Conservation (phyloP, 2,888 invertebrate genomes). For the Trichogramma dendrolimi region DNA sequence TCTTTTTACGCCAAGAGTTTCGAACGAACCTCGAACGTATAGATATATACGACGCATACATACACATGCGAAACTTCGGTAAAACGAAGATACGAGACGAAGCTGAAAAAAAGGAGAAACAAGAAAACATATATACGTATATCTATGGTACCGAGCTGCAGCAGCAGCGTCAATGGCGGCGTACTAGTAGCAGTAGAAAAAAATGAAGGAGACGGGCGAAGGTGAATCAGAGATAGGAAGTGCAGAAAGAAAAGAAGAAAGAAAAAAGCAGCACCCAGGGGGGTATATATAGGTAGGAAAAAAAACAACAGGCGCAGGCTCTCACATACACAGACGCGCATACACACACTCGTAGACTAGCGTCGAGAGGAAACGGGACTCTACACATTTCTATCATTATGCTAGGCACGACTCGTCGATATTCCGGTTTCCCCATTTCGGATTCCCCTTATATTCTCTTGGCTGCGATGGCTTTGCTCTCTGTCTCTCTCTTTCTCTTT, state of each 20-base stretch:
- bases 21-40: neutral
- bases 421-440: conserved; percentile 41
- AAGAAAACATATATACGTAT: neutral
- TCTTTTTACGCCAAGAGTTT: conserved; percentile 19
- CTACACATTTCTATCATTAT: conserved; percentile 38
- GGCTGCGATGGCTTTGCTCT: too few species aligned
- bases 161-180: neutral
- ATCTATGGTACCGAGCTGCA: neutral
- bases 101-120: neutral
- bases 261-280: neutral
- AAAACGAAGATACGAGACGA: conserved; percentile 33
- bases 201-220: neutral
- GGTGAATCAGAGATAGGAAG: neutral
- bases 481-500: conserved; percentile 6
- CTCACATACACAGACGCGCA: too few species aligned
- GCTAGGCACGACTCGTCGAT: conserved; percentile 39
- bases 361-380: conserved; percentile 4
- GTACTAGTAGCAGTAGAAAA: neutral
- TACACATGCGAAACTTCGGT: conserved; percentile 14
- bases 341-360: conserved; percentile 2
- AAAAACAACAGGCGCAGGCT: neutral
- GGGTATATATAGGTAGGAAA: neutral
- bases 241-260: neutral
- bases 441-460: conserved; percentile 28
- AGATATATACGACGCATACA: too few species aligned